Evolutionary conservation across 35 echinoderm and acorn worm species (phyloP), one percentile per base, ranked within the genome.

Genomic region (Patiria miniata): DNA sequence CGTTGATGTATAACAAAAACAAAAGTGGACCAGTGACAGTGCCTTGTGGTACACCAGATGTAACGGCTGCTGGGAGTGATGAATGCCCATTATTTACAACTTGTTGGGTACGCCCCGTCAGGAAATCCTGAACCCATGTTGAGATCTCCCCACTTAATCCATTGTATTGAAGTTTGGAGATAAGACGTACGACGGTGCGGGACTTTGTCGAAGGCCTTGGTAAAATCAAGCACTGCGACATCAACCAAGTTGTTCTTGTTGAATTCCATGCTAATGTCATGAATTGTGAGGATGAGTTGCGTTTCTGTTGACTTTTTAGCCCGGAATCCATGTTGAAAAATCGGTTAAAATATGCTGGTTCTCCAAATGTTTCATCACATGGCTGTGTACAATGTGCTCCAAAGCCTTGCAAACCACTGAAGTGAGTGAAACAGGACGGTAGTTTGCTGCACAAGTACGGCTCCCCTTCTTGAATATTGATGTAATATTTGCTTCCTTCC

Each of bases 251-350:
- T 79, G 18, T 83, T 91, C 39, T 83, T 91, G 58, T 61, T 82
- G 16, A 54, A 36, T 52, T 76, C 61, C 18, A 79, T 79, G 22
- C 47, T 83, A 39, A 79, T 56, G n/a, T 91, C 81, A 56, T 91
- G 37, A 9, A 78, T 60, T 78, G 51, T 53, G 10, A 39, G 29
- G 17, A 91, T 85, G 14, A 91, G 81, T 50, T 60, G 81, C 1
- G 81, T 91, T 85, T 91, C 89, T 40, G 80, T 79, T 51, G 68
- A 85, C 39, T 77, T 78, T 54, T 78, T 84, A 36, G 60, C 40
- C 68, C 81, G 40, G 54, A 91, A 91, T 7, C 88, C 88, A 88
- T 90, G 88, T 53, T 90, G 88, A 51, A 36, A n/a, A 77, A 37
- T 90, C 88, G 1, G 68, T 50, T 10, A 90, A 37, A 30, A 90